Percentiles rank a stretch among this genome's conserved stretches.
These are phyloP conservation scores for Fabriciana adippe DNA, from an alignment of 2,888 invertebrate genomes.

Conservation along the genomic window DNA sequence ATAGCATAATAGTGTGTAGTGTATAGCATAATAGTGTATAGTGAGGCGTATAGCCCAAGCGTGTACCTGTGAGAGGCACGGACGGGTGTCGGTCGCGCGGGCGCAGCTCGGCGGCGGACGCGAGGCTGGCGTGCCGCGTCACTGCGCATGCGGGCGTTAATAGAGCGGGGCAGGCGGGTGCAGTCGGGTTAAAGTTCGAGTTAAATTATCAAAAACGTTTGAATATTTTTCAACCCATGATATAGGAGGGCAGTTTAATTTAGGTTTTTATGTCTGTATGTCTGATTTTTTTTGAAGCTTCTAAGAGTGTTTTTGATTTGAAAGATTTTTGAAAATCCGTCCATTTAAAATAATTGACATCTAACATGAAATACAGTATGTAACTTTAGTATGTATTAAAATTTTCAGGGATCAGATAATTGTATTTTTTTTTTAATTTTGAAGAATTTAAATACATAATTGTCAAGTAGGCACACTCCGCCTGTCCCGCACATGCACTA, in stretches of 20 bases:
- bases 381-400: no score
- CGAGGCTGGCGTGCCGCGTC: slow-evolving; percentile 75
- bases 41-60: slow-evolving; percentile 19
- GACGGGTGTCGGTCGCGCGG: slow-evolving; percentile 57
- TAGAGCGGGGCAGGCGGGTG: slow-evolving; percentile 27
- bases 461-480: slow-evolving; percentile 20
- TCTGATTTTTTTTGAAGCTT: no score
- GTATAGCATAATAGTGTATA: slow-evolving; percentile 9
- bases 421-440: no score
- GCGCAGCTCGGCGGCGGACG: slow-evolving; percentile 64
- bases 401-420: neutral
- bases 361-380: neutral
- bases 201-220: slow-evolving; percentile 2
- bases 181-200: slow-evolving; percentile 34
- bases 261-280: neutral
- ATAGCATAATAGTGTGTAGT: neutral
- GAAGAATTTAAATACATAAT: no score
- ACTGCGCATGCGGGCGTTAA: slow-evolving; percentile 72
- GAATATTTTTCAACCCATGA: neutral
- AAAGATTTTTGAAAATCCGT: neutral
- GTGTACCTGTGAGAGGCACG: slow-evolving; percentile 63
- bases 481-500: slow-evolving; percentile 54
- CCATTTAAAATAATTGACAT: neutral
- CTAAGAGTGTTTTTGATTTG: neutral
- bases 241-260: neutral